Evolutionary conservation across 2,797 vertebrate species (phyloP), one percentile per base, ranked within the genome.

Genomic region (Chrysocyon brachyurus): DNA sequence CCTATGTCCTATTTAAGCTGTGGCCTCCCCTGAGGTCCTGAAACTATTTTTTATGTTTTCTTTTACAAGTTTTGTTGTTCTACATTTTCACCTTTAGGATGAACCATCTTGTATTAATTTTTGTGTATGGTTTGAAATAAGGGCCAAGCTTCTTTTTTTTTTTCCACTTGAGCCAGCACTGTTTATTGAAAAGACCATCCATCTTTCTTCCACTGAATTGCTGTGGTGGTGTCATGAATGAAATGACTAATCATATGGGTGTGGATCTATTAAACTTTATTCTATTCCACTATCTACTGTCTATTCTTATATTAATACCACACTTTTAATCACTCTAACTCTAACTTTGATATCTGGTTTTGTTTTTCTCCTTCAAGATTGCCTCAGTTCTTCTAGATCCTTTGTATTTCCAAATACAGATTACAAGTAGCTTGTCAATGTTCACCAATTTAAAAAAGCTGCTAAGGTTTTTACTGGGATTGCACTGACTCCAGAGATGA

Each of bases 381-480:
- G n/a, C 22, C 26, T 90, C 68, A 33, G n/a, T 85, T 90, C 75
- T 68, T 93, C 24, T 28, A 56, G 64, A n/a, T 88, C 56, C 24
- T 90, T 83, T 77, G 52, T 3, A 72, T 77, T 91, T 78, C 24
- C 24, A 36, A 36, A 28, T 57, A 79, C 8, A 12, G 66, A 17
- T 92, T 86, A 85, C n/a, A 85, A 89, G 52, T 54, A 89, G 31
- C 31, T 79, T 85, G 16, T 85, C 59, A 59, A 73, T 85, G 92
- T 85, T 26, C 19, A 72, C 56, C 6, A 75, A 31, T 28, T 46
- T 79, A 72, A 83, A 81, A 81, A 86, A 64, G 0, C 5, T 72
- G 5, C 16, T 90, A 16, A 7, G 33, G 26, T 87, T 93, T 95
- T 87, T 22, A 72, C 24, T 81, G 59, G n/a, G 26, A 90, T 61